Evolutionary conservation across 2,888 invertebrate genomes (phyloP).

Genomic region (Troides helena): DNA sequence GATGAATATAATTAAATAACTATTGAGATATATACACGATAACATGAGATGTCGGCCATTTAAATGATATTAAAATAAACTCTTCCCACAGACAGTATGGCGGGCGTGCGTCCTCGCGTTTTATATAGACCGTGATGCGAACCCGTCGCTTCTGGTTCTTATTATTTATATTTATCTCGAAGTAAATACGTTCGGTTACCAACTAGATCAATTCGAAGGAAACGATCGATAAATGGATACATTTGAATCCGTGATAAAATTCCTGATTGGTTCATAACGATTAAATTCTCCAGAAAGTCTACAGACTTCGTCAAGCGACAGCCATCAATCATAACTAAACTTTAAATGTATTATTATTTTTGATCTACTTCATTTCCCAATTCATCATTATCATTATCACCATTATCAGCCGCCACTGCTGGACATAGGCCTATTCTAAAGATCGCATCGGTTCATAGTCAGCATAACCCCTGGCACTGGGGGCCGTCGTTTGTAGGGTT

Average conservation of each 20-base stretch:
- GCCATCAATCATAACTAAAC: no score
- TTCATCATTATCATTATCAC: no score
- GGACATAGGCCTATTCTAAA: no score
- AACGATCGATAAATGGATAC: neutral
- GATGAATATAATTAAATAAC: no score
- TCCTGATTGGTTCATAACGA: neutral
- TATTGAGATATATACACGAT: conserved; percentile 4
- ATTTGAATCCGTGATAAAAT: neutral
- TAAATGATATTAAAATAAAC: conserved; percentile 7
- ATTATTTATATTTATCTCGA: conserved; percentile 18
- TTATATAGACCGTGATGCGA: conserved; percentile 16
- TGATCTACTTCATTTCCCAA: no score
- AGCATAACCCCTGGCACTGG: no score
- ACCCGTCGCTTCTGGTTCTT: conserved; percentile 10
- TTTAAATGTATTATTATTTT: no score
- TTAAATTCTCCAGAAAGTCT: no score
- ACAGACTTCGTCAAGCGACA: no score
- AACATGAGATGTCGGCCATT: conserved; percentile 18
- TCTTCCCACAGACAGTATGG: conserved; percentile 23
- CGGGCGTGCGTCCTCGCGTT: conserved; percentile 16
- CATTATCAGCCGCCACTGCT: no score
- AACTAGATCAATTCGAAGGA: conserved; percentile 5
- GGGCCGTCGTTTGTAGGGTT: no score
- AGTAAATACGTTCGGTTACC: neutral
- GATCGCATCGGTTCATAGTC: no score